phyloP scores from a whole-genome alignment of 2,797 vertebrate species.

The Propithecus perrieri region DNA sequence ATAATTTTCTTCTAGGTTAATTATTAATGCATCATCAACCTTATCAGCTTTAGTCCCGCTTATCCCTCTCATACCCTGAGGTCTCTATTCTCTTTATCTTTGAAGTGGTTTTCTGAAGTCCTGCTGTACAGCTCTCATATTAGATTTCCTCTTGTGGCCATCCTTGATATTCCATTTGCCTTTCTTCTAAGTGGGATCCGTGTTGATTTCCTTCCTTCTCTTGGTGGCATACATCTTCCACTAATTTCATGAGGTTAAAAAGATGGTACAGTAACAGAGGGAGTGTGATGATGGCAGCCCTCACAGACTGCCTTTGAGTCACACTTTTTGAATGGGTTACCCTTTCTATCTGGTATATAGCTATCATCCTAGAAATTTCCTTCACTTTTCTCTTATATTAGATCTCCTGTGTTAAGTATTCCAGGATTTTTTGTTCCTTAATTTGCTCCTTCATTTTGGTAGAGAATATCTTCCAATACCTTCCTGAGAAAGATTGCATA shows the following conservation, averaged over 20 bases:
- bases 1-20: not conserved
- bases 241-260: not conserved
- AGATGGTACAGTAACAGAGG: not conserved
- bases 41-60: not conserved
- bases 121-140: not conserved
- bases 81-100: not conserved
- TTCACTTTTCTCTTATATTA: not conserved
- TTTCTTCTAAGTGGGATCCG: not conserved
- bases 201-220: not conserved
- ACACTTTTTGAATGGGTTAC: not conserved
- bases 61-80: not conserved
- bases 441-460: not conserved
- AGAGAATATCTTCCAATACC: not conserved
- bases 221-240: not conserved
- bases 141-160: not conserved
- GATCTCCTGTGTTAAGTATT: not conserved
- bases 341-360: not conserved
- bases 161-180: not conserved
- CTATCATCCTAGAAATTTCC: not conserved
- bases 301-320: not conserved
- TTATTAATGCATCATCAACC: not conserved
- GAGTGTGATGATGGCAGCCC: not conserved
- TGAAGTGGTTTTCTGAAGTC: not conserved
- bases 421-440: not conserved
- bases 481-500: not conserved